Evolutionary conservation across 2,113 vertebrate species (phyloP), one percentile per base, ranked within the genome.

Genomic region (Cichladusa arquata): DNA sequence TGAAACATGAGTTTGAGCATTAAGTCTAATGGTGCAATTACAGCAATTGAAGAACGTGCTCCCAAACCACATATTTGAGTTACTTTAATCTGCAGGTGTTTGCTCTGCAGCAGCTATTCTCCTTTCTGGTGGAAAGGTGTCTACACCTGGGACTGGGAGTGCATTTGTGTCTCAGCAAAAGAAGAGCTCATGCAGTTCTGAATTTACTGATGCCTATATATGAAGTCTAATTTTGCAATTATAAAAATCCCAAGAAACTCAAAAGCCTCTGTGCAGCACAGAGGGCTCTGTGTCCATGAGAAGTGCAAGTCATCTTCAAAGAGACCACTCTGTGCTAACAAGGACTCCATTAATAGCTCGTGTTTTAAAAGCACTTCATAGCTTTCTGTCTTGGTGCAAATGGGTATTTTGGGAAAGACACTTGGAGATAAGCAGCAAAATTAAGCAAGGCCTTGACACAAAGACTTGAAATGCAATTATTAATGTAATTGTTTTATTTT

Each of bases 401-500:
- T 20, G 62, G 24, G 31, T 85, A 85, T 86, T 92, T 90, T n/a
- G 93, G 81, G 58, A 87, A 85, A 77, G 57, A 56, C 48, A 19
- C 47, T 58, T 17, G 26, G 36, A 92, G 81, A 95, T 86, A 90
- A 93, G 87, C 50, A 54, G 54, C 34, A 83, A 95, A 90, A 96
- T 95, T 88, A 95, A 81, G 74, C 71, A 77, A 79, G 62, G 87
- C 17, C 82, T 91, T 54, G 84, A 90, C 79, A 90, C 3, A 0
- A 72, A 88, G 87, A 70, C 71, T 88, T 87, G 50, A 93, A 80
- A 71, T 24, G 33, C 38, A 90, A 94, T 95, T 95, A 93, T 88
- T 90, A 92, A 93, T 51, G 50, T 86, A 94, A 97, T 60, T 96
- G 81, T 80, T 93, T 94, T 92, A 42, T 92, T 92, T 88, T 82